Evolutionary conservation across 2,113 vertebrate species (phyloP), one percentile per base, ranked within the genome.

Genomic region (Struthio camelus): DNA sequence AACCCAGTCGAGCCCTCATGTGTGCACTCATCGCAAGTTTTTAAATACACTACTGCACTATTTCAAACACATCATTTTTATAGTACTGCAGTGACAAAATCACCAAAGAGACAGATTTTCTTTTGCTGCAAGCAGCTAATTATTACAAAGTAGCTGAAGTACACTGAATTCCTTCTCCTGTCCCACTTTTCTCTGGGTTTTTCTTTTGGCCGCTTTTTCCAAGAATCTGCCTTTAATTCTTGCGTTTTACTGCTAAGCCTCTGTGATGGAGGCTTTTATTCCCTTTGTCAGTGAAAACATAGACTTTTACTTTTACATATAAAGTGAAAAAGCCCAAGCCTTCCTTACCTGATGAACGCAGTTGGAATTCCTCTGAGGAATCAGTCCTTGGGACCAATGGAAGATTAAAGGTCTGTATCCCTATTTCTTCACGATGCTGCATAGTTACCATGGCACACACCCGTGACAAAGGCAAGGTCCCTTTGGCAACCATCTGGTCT

Each of bases 401-500:
- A 16, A 99, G 98, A 48, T 97, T 99, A 71, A 99, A 99, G 56
- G 98, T 98, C 89, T 99, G 98, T 25, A 98, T 96, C 59, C 99
- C 98, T 1, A 97, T 70, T 62, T 98, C 98, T 34, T 98, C 98
- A 19, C 94, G 97, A 34, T 97, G 98, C 97, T 99, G 99, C 98
- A 98, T 98, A 6, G 99, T 99, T 69, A 99, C 98, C 98, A 99
- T 98, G 90, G 99, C 99, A 93, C 99, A 99, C 18, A 99, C 98
- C 76, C 99, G 99, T 14, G 99, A 99, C 94, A 99, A 94, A 1
- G 99, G 99, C 90, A 99, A 97, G 62, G 98, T 96, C 89, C 99
- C 99, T 93, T 85, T 98, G 96, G 99, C 99, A 34, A 99, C 99
- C 94, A 99, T 97, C 97, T 99, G 99, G 62, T 99, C 99, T 93